Evolutionary conservation across 64 coral and sea anemone genomes (phyloP).

Genomic region (Stichodactyla helianthus): DNA sequence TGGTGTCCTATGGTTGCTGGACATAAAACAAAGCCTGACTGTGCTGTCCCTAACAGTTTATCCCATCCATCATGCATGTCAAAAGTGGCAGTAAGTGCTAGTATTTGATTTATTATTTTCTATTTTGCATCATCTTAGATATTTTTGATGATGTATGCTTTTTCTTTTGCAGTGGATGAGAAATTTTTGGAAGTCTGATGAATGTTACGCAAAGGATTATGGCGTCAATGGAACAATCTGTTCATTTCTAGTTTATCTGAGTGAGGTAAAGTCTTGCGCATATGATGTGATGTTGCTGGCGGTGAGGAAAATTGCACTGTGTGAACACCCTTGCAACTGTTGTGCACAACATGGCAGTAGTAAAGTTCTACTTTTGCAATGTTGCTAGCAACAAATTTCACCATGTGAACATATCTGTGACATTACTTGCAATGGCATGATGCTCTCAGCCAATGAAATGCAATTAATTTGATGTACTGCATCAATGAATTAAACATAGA

Average conservation of each 20-base stretch:
- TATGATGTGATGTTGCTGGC: too few relatives aligned
- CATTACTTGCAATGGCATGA: too few relatives aligned
- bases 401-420: too few relatives aligned
- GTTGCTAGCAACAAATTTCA: too few relatives aligned
- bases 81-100: slow-evolving; percentile 54
- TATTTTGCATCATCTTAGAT: not conserved
- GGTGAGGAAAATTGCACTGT: too few relatives aligned
- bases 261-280: too few relatives aligned
- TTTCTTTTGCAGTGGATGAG: slow-evolving; percentile 84
- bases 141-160: not conserved
- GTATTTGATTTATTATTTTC: not conserved
- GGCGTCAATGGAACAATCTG: slow-evolving; percentile 92
- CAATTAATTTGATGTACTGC: too few relatives aligned
- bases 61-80: slow-evolving; percentile 37
- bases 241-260: slow-evolving; percentile 86
- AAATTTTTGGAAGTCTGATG: slow-evolving; percentile 73
- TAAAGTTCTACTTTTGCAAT: too few relatives aligned
- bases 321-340: too few relatives aligned
- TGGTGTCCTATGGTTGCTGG: slow-evolving; percentile 44
- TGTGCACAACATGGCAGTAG: too few relatives aligned
- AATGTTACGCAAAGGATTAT: slow-evolving; percentile 78
- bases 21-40: slow-evolving; percentile 20
- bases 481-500: too few relatives aligned
- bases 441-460: too few relatives aligned
- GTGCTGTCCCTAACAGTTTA: slow-evolving; percentile 32